These are phyloP conservation scores for Tetragonula carbonaria DNA, from an alignment of 2,888 invertebrate genomes.

Conservation along the genomic window DNA sequence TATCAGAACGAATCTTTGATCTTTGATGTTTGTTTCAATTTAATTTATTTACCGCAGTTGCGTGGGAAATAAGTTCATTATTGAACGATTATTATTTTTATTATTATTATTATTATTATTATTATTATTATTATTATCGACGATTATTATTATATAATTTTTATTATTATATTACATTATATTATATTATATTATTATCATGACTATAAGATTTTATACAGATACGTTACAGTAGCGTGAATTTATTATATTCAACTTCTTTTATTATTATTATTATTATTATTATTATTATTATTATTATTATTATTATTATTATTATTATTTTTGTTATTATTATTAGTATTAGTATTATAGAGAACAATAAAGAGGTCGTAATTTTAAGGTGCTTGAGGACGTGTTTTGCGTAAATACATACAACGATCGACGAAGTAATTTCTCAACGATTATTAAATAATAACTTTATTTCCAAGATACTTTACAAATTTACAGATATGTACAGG, in stretches of 20 bases:
- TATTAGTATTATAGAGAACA: conserved; percentile 62
- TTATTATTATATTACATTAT: conserved; percentile 42
- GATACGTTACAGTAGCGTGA: conserved; percentile 60
- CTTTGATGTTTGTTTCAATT: conserved; percentile 70
- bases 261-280: conserved; percentile 16
- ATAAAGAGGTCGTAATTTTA: conserved; percentile 68
- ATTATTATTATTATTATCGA: conserved; percentile 39
- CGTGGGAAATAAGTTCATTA: conserved; percentile 65
- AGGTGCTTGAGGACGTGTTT: conserved; percentile 50
- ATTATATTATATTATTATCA: conserved; percentile 35
- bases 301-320: no score
- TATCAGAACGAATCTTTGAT: conserved; percentile 74
- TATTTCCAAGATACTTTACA: conserved; percentile 69
- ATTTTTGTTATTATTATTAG: conserved; percentile 4
- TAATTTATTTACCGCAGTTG: conserved; percentile 71
- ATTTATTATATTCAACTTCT: conserved; percentile 63
- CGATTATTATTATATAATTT: conserved; percentile 37
- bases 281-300: no score
- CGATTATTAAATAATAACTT: conserved; percentile 72
- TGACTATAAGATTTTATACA: conserved; percentile 72
- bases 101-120: conserved; percentile 51
- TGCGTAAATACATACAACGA: conserved; percentile 9
- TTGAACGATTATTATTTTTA: conserved; percentile 52
- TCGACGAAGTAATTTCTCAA: conserved; percentile 19
- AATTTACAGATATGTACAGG: conserved; percentile 77